Percentiles rank a stretch among this genome's conserved stretches.
Conservation (phyloP, 1,140 invertebrate species). For the Araneus ventricosus region DNA sequence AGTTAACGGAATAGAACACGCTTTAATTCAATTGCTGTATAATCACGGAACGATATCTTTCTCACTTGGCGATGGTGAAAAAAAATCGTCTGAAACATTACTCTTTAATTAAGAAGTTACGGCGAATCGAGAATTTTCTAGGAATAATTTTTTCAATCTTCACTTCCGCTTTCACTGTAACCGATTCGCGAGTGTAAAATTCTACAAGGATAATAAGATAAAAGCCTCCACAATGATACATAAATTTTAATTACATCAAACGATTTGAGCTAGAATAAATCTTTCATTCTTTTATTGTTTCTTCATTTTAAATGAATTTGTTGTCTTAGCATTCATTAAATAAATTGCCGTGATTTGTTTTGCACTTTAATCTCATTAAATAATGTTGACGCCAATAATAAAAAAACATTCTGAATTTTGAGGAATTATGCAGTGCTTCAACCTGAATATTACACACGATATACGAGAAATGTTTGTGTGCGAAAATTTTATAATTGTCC, state of each 20-base stretch:
- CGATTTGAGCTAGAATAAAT: conserved; percentile 38
- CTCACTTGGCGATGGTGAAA: not conserved
- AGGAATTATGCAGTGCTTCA: not conserved
- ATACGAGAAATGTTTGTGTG: no score
- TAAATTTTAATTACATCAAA: conserved; percentile 53
- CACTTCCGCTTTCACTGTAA: not conserved
- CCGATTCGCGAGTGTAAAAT: not conserved
- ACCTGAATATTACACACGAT: no score
- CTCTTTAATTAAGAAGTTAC: conserved; percentile 51
- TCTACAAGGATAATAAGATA: conserved; percentile 5
- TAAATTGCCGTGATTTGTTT: conserved; percentile 37
- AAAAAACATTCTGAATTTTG: not conserved
- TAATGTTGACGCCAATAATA: not conserved
- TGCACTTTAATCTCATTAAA: not conserved
- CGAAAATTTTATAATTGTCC: no score
- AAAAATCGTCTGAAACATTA: conserved; percentile 18
- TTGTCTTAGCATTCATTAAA: conserved; percentile 25
- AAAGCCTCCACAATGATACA: conserved; percentile 30
- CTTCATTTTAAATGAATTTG: conserved; percentile 34
- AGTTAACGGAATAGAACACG: not conserved
- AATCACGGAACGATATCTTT: conserved; percentile 25
- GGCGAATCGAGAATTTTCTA: conserved; percentile 6
- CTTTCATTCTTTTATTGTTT: conserved; percentile 40
- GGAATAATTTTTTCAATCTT: conserved; percentile 21
- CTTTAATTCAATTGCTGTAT: conserved; percentile 5